Evolutionary conservation across 2,888 invertebrate species (phyloP), one percentile per base, ranked within the genome.

Genomic region (Folsomia candida): DNA sequence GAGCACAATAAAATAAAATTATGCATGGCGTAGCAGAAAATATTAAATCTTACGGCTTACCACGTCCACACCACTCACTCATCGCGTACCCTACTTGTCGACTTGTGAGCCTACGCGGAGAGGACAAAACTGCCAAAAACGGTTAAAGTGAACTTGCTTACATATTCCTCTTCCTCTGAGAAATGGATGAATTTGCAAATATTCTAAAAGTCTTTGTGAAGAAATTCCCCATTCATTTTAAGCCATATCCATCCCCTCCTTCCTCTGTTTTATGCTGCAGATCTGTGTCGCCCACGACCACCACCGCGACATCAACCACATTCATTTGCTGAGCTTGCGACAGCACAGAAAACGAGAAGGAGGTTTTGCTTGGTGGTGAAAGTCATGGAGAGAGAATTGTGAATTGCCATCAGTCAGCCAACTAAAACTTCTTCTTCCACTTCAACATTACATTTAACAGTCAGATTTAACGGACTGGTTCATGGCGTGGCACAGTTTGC

Each of bases 131-230:
- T 4, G 22, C n/a, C 54, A 6, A 54, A 54, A 54, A 6, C 54
- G 6, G n/a, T 54, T 37, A 37, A 37, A 37, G 14, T 37, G 14
- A 37, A 37, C 37, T 14, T 37, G 37, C 37, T 37, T 37, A n/a
- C 37, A 9, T 37, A 37, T 37, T 37, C 14, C 37, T 37, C 54
- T 54, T 14, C 54, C 20, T 54, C 22, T n/a, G n/a, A 47, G 51
- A 54, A 51, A 65, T 65, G 51, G 51, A 51, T 65, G 65, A 24
- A 54, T 65, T 65, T 57, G 27, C 54, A 65, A 65, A 54, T 65
- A 28, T 27, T 22, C 27, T 27, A 28, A 22, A 54, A 54, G 18
- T 54, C 54, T 54, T 4, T 20, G 4, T 20, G 6, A 37, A 14
- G 54, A 54, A 54, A 54, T 54, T 54, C 22, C 22, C 11, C 54